phyloP scores from a whole-genome alignment of 2,888 invertebrate species.

The Rhagonycha lutea region DNA sequence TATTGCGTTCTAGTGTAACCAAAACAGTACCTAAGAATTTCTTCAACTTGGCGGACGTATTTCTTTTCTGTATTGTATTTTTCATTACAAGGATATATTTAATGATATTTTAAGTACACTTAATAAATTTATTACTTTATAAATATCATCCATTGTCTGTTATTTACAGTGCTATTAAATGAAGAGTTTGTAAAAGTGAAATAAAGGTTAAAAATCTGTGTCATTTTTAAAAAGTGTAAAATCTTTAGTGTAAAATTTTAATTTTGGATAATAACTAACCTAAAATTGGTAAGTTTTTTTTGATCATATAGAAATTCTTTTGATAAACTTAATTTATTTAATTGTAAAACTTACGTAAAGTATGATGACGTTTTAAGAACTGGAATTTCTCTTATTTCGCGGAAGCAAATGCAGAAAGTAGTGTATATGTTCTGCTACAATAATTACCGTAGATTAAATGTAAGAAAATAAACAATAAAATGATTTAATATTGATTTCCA shows the following conservation, averaged over 20 bases:
- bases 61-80: neutral
- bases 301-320: neutral
- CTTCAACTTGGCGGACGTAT: conserved; percentile 1
- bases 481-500: neutral
- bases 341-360: conserved; percentile 8
- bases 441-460: neutral
- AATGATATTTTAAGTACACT: conserved; percentile 1
- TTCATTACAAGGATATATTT: conserved; percentile 7
- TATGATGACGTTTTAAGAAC: neutral
- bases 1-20: neutral
- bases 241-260: neutral
- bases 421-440: conserved; percentile 5
- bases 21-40: neutral
- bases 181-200: neutral
- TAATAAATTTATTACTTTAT: conserved; percentile 2
- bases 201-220: neutral
- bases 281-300: neutral
- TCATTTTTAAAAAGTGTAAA: neutral
- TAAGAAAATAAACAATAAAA: neutral
- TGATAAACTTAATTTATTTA: neutral
- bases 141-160: neutral
- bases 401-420: conserved; percentile 18
- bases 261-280: neutral
- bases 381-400: conserved; percentile 13
- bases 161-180: neutral